Base-by-base conservation (phyloP, 2,888 invertebrate genomes). In the Drosophila merina region DNA sequence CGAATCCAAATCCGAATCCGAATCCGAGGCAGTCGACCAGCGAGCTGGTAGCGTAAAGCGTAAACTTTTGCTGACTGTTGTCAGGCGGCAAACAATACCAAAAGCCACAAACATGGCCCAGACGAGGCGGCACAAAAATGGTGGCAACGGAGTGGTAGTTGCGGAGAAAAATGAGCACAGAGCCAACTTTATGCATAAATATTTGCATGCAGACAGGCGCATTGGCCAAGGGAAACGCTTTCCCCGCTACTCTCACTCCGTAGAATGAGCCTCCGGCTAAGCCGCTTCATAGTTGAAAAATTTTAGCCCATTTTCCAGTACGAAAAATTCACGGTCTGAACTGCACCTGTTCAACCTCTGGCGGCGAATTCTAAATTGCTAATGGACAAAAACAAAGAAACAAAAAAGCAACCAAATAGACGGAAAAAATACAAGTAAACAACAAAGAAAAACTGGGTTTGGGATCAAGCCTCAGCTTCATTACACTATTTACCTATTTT, bases 181-280 rank as follows among this genome's bases (percentile, higher is more conserved):
- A 76, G 79, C 82, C 77, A 87, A 86, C 87, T 85, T 85, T 84
- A 76, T 87, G 87, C 84, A 84, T 85, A 84, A 87, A 84, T 85
- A 84, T 84, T 84, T 86, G 82, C 82, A 74, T 79, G 77, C 69
- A 62, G 57, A 58, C 66, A 56, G 66, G 57, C 56, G 54, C 62
- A 59, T 42, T 51, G 68, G 48, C 50, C 42, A 33, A 51, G 50
- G 57, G 38, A 20, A 49, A 30, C 54, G 33, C 20, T 26, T 9
- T 42, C 36, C 31, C 31, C 38, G 42, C 54, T 62, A 54, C 36
- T 40, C 52, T n/a, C 6, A 54, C 55, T 33, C 38, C 44, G 20
- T n/a, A 56, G 50, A 42, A 40, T 69, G 70, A 42, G 73, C 77
- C 58, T 49, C 66, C 40, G 68, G 78, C 58, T 62, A 57, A 50